phyloP scores from a whole-genome alignment of 2,113 vertebrate species.

The Psilopogon haemacephalus region DNA sequence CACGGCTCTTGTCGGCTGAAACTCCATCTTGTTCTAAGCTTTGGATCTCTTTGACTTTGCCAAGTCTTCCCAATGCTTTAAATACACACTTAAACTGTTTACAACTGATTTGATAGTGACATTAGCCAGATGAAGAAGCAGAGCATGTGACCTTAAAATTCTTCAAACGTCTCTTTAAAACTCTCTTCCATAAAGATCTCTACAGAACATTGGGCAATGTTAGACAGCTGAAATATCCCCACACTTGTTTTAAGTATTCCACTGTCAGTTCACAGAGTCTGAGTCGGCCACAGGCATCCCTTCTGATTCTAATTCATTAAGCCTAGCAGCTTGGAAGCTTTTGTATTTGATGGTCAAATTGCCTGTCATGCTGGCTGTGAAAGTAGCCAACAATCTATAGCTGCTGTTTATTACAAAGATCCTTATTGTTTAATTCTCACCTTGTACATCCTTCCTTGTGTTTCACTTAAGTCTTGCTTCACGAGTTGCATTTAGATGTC shows the following conservation, averaged over 20 bases:
- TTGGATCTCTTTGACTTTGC: background rate
- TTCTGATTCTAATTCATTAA: background rate
- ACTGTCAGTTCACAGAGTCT: background rate
- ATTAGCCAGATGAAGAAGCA: background rate
- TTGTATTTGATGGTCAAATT: background rate
- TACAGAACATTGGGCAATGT: background rate
- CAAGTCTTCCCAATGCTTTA: background rate
- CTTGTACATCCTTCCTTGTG: background rate
- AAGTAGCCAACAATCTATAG: background rate
- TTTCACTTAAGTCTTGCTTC: background rate
- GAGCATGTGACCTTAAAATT: background rate
- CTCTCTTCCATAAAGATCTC: background rate
- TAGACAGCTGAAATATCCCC: background rate
- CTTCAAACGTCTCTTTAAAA: constrained; percentile 23
- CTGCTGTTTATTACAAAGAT: background rate
- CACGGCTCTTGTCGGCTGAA: background rate
- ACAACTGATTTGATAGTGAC: background rate
- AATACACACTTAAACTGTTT: background rate
- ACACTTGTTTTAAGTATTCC: background rate
- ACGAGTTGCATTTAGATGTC: background rate
- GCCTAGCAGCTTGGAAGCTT: background rate
- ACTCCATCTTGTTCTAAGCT: background rate
- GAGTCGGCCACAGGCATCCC: background rate
- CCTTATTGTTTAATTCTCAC: background rate
- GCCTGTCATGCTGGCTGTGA: background rate